Evolutionary conservation across 2,888 invertebrate species (phyloP).

Genomic region (Elegia similella): DNA sequence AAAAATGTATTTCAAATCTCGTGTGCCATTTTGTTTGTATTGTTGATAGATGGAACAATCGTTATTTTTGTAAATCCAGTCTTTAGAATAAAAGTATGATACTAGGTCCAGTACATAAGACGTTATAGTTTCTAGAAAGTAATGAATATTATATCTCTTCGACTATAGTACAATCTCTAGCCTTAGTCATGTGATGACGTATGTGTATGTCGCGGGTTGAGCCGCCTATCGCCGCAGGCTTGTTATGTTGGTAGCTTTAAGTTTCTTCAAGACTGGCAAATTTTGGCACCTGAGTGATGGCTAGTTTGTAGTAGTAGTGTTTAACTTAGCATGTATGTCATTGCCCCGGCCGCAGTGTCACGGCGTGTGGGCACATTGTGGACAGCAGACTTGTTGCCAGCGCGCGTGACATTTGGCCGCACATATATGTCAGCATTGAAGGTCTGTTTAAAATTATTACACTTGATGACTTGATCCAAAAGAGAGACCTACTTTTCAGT

Average conservation of each 20-base stretch:
- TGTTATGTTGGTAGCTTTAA: slow-evolving; percentile 43
- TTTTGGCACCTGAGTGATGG: slow-evolving; percentile 41
- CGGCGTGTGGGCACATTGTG: slow-evolving; percentile 55
- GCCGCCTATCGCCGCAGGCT: slow-evolving; percentile 22
- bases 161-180: slow-evolving; percentile 74
- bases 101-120: slow-evolving; percentile 46
- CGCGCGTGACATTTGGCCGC: slow-evolving; percentile 60
- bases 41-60: slow-evolving; percentile 27
- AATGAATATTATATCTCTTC: slow-evolving; percentile 36
- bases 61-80: slow-evolving; percentile 40
- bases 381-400: slow-evolving; percentile 54
- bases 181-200: slow-evolving; percentile 62
- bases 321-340: slow-evolving; percentile 54
- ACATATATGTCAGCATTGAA: slow-evolving; percentile 56
- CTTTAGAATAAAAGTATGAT: slow-evolving; percentile 37
- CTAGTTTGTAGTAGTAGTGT: slow-evolving; percentile 40
- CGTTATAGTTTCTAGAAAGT: slow-evolving; percentile 43
- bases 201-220: slow-evolving; percentile 2
- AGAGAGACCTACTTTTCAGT: slow-evolving; percentile 32
- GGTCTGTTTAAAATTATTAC: slow-evolving; percentile 35
- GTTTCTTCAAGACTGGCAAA: slow-evolving; percentile 58
- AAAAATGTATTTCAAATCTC: slow-evolving; percentile 37
- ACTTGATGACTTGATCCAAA: slow-evolving; percentile 27
- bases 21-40: slow-evolving; percentile 61
- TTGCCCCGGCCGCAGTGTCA: slow-evolving; percentile 50